Percentiles rank a stretch among this genome's conserved stretches.
phyloP scores from a whole-genome alignment of 2,797 vertebrate species.

The Kryptopterus vitreolus region DNA sequence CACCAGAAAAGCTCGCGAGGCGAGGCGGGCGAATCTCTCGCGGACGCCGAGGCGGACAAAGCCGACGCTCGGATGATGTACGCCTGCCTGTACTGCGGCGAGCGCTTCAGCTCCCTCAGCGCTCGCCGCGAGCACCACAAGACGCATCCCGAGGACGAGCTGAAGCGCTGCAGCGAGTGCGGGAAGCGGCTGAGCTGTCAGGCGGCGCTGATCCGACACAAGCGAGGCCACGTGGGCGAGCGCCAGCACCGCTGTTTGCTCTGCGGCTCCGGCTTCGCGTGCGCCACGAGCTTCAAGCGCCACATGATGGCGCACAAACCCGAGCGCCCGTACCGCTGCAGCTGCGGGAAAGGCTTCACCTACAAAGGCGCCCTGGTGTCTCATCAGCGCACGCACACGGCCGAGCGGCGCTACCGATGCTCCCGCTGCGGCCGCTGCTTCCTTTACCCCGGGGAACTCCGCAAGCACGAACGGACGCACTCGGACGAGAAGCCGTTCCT shows the following conservation, averaged over 20 bases:
- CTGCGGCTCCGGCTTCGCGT: constrained; percentile 64
- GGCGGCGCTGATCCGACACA: constrained; percentile 68
- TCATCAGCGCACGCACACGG: constrained; percentile 68
- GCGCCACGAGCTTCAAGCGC: constrained; percentile 56
- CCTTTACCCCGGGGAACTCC: constrained; percentile 68
- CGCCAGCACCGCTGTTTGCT: constrained; percentile 57
- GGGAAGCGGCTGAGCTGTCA: constrained; percentile 68
- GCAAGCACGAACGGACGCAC: constrained; percentile 73
- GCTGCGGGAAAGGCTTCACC: constrained; percentile 72
- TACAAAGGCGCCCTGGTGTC: constrained; percentile 68
- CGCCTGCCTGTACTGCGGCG: constrained; percentile 46
- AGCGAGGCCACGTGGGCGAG: constrained; percentile 60
- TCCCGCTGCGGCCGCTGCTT: constrained; percentile 70
- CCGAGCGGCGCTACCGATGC: constrained; percentile 68
- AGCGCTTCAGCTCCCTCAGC: constrained; percentile 48
- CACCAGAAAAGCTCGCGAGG: neutral
- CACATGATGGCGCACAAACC: constrained; percentile 66
- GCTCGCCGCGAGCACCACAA: constrained; percentile 72
- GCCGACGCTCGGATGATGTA: constrained; percentile 32
- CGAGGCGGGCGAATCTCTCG: too few species aligned
- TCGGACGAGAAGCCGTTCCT: constrained; percentile 72
- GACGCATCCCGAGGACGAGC: constrained; percentile 64
- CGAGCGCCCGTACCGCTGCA: constrained; percentile 63
- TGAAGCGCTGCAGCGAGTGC: constrained; percentile 62
- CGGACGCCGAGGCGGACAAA: neutral